Base-by-base conservation (phyloP, 2,888 invertebrate genomes). In the Formica aserva region DNA sequence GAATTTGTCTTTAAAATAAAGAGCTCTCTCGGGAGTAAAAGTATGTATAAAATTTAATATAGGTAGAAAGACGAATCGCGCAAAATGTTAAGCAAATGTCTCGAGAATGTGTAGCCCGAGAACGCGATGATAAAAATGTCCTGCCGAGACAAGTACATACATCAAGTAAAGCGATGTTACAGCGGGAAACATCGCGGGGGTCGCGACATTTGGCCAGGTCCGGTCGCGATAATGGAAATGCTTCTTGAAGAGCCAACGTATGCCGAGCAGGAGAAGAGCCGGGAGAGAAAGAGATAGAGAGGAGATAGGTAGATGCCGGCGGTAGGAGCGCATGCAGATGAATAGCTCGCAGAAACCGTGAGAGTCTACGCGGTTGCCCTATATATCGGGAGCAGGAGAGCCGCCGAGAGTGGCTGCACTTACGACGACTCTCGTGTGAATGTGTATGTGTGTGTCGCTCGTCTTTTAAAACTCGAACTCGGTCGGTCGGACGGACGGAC, bases 271-370 rank as follows among this genome's bases (percentile, higher is more conserved):
- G 66, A 55, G 83, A 78, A 75, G 77, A 84, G 84, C 38, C 32
- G 35, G 60, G 15, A 75, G 83, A 84, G 82, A 83, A 89, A 41
- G 75, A n/a, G 48, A 45, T 0, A 38, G 38, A 38, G 84, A 84
- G 83, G 89, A 45, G 63, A 48, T 60, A 78, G 67, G 18, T 72
- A 75, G 63, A 29, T 41, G 75, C 62, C 41, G 32, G 75, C 75
- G 63, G 72, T 41, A 71, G 65, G 88, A 87, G 90, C 82, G 92
- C 92, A 94, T 94, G 94, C 93, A 94, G 94, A 94, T 94, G 94
- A 94, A 94, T 94, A 94, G 94, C 91, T 91, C 92, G 93, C 94
- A 92, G 92, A 94, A 94, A 94, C 93, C 94, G 94, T 94, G 94
- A 94, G 94, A 94, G 93, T 93, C 93, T 93, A 92, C 86, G 78